Conservation (phyloP, 2,113 vertebrate species). For the Trochalopteron elliotii region DNA sequence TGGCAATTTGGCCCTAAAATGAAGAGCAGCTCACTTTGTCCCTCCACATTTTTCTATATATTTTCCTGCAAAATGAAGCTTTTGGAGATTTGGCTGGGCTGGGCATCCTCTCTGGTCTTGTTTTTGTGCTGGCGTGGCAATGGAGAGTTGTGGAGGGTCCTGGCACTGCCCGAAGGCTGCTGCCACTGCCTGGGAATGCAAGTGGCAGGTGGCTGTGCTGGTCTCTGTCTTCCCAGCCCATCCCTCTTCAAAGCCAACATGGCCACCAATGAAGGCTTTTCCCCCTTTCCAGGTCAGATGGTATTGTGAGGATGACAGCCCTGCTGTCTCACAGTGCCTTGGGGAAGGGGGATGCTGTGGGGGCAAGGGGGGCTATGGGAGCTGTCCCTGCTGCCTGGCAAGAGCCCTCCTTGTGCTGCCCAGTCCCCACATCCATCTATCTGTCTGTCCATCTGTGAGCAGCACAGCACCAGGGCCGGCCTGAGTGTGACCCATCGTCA, state of each 20-base stretch:
- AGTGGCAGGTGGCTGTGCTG: neutral
- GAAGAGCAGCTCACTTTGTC: slow-evolving; percentile 27
- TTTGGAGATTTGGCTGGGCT: neutral
- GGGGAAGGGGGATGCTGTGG: neutral
- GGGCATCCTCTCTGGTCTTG: neutral
- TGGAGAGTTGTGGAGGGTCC: neutral
- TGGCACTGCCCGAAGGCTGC: neutral
- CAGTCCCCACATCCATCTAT: neutral
- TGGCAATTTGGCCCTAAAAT: slow-evolving; percentile 46
- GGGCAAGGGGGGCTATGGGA: neutral
- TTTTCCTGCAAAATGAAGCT: neutral
- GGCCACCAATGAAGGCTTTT: neutral
- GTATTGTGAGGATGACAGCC: neutral
- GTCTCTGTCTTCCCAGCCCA: neutral
- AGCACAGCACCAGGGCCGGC: neutral
- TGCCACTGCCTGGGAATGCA: neutral
- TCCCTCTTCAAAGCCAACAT: neutral
- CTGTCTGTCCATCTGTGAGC: neutral
- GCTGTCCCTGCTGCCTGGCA: neutral
- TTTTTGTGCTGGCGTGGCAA: neutral
- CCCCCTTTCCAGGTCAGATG: neutral
- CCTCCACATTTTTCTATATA: slow-evolving; percentile 13
- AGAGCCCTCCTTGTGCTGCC: neutral
- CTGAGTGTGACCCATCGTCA: rapidly evolving
- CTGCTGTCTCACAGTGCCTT: rapidly evolving